Evolutionary conservation across 2,113 vertebrate species (phyloP).

Genomic region (Pedionomus torquatus): DNA sequence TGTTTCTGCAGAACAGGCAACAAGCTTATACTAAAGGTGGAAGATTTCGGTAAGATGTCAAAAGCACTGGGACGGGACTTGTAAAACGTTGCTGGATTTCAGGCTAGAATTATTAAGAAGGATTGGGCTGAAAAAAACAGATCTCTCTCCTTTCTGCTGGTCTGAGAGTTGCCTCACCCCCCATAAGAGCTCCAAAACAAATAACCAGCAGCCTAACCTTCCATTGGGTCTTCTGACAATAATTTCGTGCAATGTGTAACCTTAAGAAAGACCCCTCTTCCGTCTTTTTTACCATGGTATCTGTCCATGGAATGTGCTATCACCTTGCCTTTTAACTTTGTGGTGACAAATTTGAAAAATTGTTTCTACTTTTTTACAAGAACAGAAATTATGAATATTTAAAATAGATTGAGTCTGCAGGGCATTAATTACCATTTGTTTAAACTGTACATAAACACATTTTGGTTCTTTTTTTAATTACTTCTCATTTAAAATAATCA

Average conservation of each 20-base stretch:
- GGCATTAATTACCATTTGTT: background rate
- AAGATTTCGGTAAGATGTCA: background rate
- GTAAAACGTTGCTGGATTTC: background rate
- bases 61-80: background rate
- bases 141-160: accelerated
- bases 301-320: background rate
- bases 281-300: background rate
- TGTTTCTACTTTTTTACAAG: background rate
- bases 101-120: background rate
- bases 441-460: background rate
- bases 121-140: background rate
- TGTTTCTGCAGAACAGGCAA: background rate
- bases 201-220: background rate
- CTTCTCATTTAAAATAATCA: background rate
- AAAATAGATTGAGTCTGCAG: background rate
- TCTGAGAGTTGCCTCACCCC: background rate
- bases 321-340: background rate
- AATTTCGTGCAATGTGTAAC: background rate
- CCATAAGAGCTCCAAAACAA: background rate
- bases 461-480: background rate
- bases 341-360: background rate
- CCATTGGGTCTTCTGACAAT: background rate
- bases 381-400: background rate
- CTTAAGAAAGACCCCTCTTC: background rate
- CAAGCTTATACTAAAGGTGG: background rate